Conservation (phyloP, 2,888 invertebrate species). For the Chaitophorus viminalis region DNA sequence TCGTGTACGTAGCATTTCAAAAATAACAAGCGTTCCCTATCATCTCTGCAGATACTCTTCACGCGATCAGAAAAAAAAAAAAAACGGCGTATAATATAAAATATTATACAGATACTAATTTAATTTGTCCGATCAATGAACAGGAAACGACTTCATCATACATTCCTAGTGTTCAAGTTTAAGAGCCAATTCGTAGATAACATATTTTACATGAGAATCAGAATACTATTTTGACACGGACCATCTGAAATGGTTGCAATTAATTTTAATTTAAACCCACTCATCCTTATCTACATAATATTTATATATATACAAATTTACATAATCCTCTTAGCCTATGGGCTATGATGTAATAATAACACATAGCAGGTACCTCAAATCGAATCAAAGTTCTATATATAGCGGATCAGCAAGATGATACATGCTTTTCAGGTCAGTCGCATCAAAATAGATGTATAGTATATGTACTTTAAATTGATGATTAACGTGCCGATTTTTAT, state of each 20-base stretch:
- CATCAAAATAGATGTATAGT: neutral
- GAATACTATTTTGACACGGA: neutral
- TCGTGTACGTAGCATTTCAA: neutral
- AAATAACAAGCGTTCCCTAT: neutral
- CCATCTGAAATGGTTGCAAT: conserved; percentile 2
- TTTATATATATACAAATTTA: conserved; percentile 17
- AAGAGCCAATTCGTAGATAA: neutral
- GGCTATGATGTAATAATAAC: neutral
- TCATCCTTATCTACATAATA: neutral
- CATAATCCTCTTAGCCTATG: conserved; percentile 28
- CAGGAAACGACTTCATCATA: neutral
- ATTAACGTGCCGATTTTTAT: neutral
- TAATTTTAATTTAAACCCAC: conserved; percentile 7
- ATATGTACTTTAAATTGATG: neutral
- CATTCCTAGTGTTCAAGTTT: neutral
- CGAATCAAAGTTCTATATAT: neutral
- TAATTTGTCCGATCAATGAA: neutral
- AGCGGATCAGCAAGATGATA: neutral
- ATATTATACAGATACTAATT: neutral
- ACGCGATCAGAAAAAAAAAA: neutral
- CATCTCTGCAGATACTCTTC: neutral
- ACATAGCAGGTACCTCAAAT: neutral
- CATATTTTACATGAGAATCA: neutral
- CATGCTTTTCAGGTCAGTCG: neutral
- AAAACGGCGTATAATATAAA: neutral